These are phyloP conservation scores for Drosophila biarmipes DNA, from an alignment of 1,140 invertebrate genomes.

Conservation along the genomic window DNA sequence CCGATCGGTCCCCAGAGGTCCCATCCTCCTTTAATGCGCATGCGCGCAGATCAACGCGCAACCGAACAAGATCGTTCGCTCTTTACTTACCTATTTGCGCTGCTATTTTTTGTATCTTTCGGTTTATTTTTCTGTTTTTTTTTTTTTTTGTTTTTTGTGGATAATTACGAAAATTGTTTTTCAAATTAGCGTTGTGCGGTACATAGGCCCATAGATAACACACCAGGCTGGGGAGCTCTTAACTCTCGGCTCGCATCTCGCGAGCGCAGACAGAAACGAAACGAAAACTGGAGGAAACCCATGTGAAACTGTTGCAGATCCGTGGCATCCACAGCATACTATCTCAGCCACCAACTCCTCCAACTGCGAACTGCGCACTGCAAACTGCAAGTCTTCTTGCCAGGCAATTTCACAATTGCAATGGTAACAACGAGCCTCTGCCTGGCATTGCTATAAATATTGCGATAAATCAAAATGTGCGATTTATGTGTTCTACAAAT, in stretches of 20 bases:
- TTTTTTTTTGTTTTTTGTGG: constrained; percentile 60
- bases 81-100: constrained; percentile 44
- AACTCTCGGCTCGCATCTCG: constrained; percentile 73
- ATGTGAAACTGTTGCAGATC: constrained; percentile 65
- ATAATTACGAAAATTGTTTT: constrained; percentile 84
- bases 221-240: constrained; percentile 50
- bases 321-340: constrained; percentile 12
- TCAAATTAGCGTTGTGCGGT: constrained; percentile 83
- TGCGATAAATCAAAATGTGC: constrained; percentile 83
- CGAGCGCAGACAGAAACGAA: constrained; percentile 34
- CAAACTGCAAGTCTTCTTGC: constrained; percentile 22
- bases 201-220: constrained; percentile 79
- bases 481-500: constrained; percentile 83
- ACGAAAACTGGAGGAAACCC: constrained; percentile 32
- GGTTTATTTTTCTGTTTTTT: constrained; percentile 29
- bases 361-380: constrained; percentile 8
- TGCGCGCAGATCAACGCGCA: constrained; percentile 80
- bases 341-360: constrained; percentile 43
- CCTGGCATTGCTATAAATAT: constrained; percentile 82
- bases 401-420: constrained; percentile 79
- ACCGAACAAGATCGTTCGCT: constrained; percentile 78
- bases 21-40: constrained; percentile 80
- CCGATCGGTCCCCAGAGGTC: constrained; percentile 29
- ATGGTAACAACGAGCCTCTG: constrained; percentile 75
- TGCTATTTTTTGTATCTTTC: constrained; percentile 17